A percentile compares a stretch with the other conserved stretches of the same genome.
Evolutionary conservation across 2,888 invertebrate species (phyloP).

Genomic region (Eristalis arbustorum): DNA sequence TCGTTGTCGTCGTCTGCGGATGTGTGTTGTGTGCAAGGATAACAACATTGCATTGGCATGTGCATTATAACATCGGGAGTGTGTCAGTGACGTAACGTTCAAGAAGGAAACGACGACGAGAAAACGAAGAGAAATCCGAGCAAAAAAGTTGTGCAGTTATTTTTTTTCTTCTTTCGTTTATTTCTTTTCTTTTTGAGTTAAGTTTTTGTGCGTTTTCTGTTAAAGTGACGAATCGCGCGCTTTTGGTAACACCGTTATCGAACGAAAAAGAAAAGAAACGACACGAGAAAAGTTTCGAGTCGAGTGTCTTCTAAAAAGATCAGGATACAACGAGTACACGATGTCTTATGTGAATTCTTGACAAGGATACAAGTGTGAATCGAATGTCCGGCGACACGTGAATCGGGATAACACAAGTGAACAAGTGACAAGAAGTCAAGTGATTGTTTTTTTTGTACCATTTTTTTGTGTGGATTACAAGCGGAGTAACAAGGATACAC

Average conservation of each 20-base stretch:
- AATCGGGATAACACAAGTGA: conserved; percentile 7
- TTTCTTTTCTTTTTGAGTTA: not conserved
- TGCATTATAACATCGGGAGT: conserved; percentile 62
- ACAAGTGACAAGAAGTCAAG: conserved; percentile 27
- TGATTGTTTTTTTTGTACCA: conserved; percentile 6
- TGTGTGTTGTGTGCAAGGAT: conserved; percentile 45
- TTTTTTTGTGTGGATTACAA: conserved; percentile 60
- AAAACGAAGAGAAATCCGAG: conserved; percentile 11
- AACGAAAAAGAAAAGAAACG: conserved; percentile 12
- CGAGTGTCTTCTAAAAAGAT: not conserved
- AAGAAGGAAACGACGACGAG: conserved; percentile 6
- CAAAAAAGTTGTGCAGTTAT: conserved; percentile 4
- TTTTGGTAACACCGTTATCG: conserved; percentile 32
- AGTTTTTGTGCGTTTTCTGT: not conserved
- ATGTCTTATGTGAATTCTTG: not conserved
- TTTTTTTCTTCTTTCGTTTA: not conserved
- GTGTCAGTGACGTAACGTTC: conserved; percentile 66
- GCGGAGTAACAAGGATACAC: conserved; percentile 48
- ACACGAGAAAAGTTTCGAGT: not conserved
- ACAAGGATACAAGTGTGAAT: not conserved
- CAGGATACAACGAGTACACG: not conserved
- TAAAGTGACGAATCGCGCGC: conserved; percentile 48
- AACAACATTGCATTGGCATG: conserved; percentile 55
- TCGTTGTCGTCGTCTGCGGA: conserved; percentile 24
- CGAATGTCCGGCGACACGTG: conserved; percentile 1